These are phyloP conservation scores for Delichon dasypus DNA, from an alignment of 2,797 vertebrate genomes.

Conservation along the genomic window DNA sequence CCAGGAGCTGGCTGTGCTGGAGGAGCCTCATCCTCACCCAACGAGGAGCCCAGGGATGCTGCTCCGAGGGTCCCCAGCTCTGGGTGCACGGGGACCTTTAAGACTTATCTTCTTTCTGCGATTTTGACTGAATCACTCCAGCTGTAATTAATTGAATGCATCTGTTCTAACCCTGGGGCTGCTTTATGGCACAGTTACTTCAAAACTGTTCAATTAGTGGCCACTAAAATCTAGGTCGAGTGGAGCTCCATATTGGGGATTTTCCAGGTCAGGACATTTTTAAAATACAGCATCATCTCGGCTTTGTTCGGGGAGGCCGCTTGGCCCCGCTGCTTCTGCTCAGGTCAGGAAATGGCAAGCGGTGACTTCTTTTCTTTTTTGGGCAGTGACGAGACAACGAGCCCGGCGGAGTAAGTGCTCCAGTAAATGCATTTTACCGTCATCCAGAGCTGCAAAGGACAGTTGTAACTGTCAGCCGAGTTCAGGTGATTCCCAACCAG, in stretches of 20 bases:
- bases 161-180: slow-evolving; percentile 84
- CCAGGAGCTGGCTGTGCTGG: neutral
- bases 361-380: neutral
- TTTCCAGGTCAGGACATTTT: slow-evolving; percentile 77
- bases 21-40: neutral
- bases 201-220: slow-evolving; percentile 90
- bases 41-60: neutral
- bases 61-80: neutral
- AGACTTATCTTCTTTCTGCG: neutral
- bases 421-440: neutral
- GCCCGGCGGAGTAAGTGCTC: neutral
- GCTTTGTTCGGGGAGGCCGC: neutral
- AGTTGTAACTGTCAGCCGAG: slow-evolving; percentile 41
- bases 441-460: slow-evolving; percentile 2
- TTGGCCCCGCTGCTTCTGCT: neutral
- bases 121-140: slow-evolving; percentile 78
- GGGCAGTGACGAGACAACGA: neutral
- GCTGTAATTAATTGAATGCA: slow-evolving; percentile 89
- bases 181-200: slow-evolving; percentile 90
- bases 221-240: slow-evolving; percentile 87
- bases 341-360: slow-evolving; percentile 10
- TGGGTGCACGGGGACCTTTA: slow-evolving; percentile 14
- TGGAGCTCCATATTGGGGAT: slow-evolving; percentile 72
- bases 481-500: slow-evolving; percentile 16
- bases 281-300: slow-evolving; percentile 16